Evolutionary conservation across 2,888 invertebrate genomes (phyloP).

Genomic region (Cremastinae sp.): DNA sequence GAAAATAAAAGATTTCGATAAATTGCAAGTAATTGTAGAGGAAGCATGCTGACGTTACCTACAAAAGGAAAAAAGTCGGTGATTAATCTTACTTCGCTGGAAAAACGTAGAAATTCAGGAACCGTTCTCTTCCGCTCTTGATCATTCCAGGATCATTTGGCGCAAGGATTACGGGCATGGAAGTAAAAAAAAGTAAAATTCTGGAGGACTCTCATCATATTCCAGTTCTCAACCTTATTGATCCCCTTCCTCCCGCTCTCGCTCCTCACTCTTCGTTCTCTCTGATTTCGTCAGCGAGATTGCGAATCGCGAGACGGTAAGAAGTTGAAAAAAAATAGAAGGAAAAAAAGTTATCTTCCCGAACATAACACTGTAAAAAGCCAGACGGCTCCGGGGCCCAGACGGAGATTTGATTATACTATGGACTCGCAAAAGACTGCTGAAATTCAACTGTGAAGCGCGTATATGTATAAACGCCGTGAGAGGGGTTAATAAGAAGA

Average conservation of each 20-base stretch:
- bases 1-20: slow-evolving; percentile 19
- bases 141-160: not conserved
- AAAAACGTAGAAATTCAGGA: no score
- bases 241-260: not conserved
- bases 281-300: slow-evolving; percentile 24
- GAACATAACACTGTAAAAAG: slow-evolving; percentile 37
- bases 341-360: slow-evolving; percentile 26
- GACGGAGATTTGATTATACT: slow-evolving; percentile 47
- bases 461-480: not conserved
- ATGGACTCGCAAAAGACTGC: slow-evolving; percentile 31
- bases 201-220: not conserved
- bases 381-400: slow-evolving; percentile 40
- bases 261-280: slow-evolving; percentile 2
- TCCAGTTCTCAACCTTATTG: not conserved
- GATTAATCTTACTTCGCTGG: not conserved
- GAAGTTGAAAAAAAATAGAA: slow-evolving; percentile 12
- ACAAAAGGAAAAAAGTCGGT: slow-evolving; percentile 24
- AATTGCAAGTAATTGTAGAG: slow-evolving; percentile 34
- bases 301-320: slow-evolving; percentile 18
- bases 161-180: no score
- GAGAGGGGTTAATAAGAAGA: not conserved
- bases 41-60: slow-evolving; percentile 31
- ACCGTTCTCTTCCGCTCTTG: not conserved
- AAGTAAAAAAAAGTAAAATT: not conserved
- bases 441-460: slow-evolving; percentile 6